A percentile compares a stretch with the other conserved stretches of the same genome.
These are phyloP conservation scores for Drosophila baimaii DNA, from an alignment of 1,140 invertebrate species.

Conservation along the genomic window DNA sequence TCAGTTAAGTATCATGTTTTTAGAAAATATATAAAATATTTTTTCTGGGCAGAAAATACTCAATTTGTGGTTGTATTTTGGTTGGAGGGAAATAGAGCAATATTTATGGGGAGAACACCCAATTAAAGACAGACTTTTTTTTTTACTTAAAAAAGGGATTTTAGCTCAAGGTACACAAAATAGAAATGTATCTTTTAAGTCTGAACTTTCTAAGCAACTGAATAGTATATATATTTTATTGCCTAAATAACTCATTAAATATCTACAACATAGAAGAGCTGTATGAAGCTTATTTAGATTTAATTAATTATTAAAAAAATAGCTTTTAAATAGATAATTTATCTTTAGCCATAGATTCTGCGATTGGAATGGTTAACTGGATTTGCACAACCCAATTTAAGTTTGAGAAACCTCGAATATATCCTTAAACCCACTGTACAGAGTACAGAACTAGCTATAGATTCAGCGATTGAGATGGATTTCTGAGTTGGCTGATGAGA, in stretches of 20 bases:
- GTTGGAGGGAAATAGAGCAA: background rate
- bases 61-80: background rate
- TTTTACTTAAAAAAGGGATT: no score
- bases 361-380: conserved; percentile 30
- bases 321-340: background rate
- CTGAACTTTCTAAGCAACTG: no score
- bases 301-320: background rate
- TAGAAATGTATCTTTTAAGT: no score
- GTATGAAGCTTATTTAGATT: background rate
- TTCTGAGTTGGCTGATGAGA: conserved; percentile 46
- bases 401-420: no score
- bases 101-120: background rate
- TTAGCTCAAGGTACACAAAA: no score
- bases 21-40: background rate
- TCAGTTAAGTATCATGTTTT: background rate
- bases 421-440: no score
- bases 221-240: background rate
- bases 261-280: background rate
- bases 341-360: conserved; percentile 16
- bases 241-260: background rate
- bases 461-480: conserved; percentile 34
- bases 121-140: background rate
- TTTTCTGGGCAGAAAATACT: background rate
- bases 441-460: background rate
- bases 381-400: conserved; percentile 11